Evolutionary conservation across 1,140 invertebrate species (phyloP), one percentile per base, ranked within the genome.

Genomic region (Drosophila subpulchrella): DNA sequence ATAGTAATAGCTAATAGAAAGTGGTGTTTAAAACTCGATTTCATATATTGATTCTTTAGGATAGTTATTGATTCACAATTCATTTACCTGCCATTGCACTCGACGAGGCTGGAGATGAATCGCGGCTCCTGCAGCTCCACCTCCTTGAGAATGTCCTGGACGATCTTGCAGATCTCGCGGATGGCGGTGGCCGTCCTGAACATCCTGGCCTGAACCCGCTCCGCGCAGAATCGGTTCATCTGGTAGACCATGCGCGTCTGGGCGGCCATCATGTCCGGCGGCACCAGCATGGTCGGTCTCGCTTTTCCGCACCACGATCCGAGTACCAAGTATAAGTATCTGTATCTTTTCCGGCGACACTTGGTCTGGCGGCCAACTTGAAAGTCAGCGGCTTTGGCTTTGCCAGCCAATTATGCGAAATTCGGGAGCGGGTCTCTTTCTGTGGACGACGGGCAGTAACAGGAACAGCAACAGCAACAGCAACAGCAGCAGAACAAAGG

Each of bases 111-210:
- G 46, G 97, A 98, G 65, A 99, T 98, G 92, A 99, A 99, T 17
- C 98, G 92, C 32, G 98, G 98, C 93, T 99, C 98, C 93, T 99
- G 98, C 8, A 98, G 95, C 92, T 99, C 98, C 0, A 99, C 98
- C 92, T 99, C 98, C 91, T 98, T 98, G 41, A 99, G 94, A 0
- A 99, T 97, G 92, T 99, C 98, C 92, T 98, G 97, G 6, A 99
- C 97, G 13, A 99, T 97, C 91, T 98, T 96, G 93, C 97, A 98
- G 55, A 99, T 95, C 91, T 98, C 97, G 46, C 97, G 95, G 47
- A 99, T 96, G 6, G 97, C 97, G 90, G 98, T 98, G 57, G 95
- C 95, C 59, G 98, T 96, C 73, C 95, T 95, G 61, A 95, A 94
- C 93, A 98, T 97, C 39, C 98, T 94, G 54, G 95, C 94, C 90